These are phyloP conservation scores for Pasiphila rectangulata DNA, from an alignment of 2,888 invertebrate genomes.

Conservation along the genomic window DNA sequence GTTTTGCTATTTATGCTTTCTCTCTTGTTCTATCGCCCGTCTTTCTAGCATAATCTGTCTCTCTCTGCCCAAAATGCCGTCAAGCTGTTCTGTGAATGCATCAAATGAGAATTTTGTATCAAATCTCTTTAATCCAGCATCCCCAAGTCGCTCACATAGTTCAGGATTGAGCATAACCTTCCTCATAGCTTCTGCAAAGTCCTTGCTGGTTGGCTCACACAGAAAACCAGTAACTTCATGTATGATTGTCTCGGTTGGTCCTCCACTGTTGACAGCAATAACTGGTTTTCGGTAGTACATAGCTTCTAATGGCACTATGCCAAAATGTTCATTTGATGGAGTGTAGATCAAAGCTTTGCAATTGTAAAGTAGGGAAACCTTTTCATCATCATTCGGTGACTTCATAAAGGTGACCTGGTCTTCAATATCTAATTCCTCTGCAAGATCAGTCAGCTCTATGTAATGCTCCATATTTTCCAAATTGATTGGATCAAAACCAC, in stretches of 20 bases:
- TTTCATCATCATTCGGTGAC: constrained; percentile 92
- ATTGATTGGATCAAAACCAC: constrained; percentile 96
- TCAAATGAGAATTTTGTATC: constrained; percentile 90
- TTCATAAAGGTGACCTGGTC: constrained; percentile 90
- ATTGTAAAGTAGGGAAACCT: constrained; percentile 88
- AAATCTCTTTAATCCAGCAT: constrained; percentile 87
- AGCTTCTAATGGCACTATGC: constrained; percentile 99
- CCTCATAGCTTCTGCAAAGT: constrained; percentile 89
- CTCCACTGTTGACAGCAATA: constrained; percentile 96
- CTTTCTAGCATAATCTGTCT: constrained; percentile 68
- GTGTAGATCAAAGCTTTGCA: constrained; percentile 95
- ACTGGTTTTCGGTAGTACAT: constrained; percentile 97
- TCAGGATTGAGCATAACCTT: constrained; percentile 83
- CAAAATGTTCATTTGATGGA: constrained; percentile 98
- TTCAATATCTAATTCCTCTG: constrained; percentile 82
- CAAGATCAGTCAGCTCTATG: constrained; percentile 85
- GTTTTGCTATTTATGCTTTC: constrained; percentile 68
- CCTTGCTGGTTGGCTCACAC: constrained; percentile 84
- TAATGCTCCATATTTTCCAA: constrained; percentile 93
- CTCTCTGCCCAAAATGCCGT: constrained; percentile 74
- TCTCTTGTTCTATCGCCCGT: constrained; percentile 64
- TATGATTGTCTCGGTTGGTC: constrained; percentile 95
- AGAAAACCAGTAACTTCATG: constrained; percentile 90
- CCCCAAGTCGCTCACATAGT: constrained; percentile 85
- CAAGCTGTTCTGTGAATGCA: constrained; percentile 87